phyloP scores from a whole-genome alignment of 2,888 invertebrate species.

The Parnassius smintheus region DNA sequence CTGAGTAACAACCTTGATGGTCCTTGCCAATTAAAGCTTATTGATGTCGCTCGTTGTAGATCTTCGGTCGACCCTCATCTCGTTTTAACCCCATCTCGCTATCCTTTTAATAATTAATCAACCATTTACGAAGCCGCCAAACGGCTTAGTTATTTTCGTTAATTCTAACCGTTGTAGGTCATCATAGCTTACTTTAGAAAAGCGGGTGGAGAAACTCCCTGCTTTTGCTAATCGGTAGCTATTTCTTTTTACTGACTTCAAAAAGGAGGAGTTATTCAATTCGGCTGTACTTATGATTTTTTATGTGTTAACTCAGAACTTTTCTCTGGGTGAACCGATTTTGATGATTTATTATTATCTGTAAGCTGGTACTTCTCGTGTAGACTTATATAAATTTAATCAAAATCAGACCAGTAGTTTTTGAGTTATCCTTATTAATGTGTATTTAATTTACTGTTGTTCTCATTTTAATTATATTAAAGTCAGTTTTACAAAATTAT shows the following conservation, averaged over 20 bases:
- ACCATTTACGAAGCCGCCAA: conserved; percentile 65
- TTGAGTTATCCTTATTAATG: too few relatives aligned
- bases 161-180: conserved; percentile 26
- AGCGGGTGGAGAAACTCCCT: not conserved
- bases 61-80: conserved; percentile 73
- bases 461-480: too few relatives aligned
- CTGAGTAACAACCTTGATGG: conserved; percentile 69
- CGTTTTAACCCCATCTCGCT: conserved; percentile 69
- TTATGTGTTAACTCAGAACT: too few relatives aligned
- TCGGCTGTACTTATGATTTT: too few relatives aligned
- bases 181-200: conserved; percentile 5
- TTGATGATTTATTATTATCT: too few relatives aligned
- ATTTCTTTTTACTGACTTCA: not conserved
- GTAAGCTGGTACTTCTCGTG: too few relatives aligned
- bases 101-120: conserved; percentile 76
- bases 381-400: too few relatives aligned
- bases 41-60: conserved; percentile 70
- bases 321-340: too few relatives aligned
- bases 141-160: conserved; percentile 54
- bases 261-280: too few relatives aligned
- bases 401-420: too few relatives aligned
- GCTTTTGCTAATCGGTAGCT: not conserved
- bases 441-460: too few relatives aligned
- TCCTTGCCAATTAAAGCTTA: conserved; percentile 73
- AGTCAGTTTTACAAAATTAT: too few relatives aligned